A percentile compares a stretch with the other conserved stretches of the same genome.
Evolutionary conservation across 2,888 invertebrate genomes (phyloP).

Genomic region (Morpho achilles): DNA sequence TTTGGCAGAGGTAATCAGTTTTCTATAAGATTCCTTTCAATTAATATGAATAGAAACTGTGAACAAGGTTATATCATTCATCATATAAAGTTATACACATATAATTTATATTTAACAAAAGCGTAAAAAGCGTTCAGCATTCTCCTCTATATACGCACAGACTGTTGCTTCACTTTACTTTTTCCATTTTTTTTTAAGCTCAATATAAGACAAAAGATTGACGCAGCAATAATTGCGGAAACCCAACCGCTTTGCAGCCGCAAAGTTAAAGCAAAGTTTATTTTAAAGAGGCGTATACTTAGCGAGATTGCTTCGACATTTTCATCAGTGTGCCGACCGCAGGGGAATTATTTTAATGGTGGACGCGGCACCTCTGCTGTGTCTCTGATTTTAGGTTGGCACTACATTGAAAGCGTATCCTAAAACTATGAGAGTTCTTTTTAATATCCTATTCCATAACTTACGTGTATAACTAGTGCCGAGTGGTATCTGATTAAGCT

Average conservation of each 20-base stretch:
- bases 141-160: too few species aligned
- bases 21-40: too few species aligned
- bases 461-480: too few species aligned
- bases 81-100: too few species aligned
- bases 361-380: constrained; percentile 48
- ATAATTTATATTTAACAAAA: too few species aligned
- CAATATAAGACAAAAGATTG: constrained; percentile 44
- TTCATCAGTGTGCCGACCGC: constrained; percentile 67
- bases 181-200: background rate
- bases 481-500: too few species aligned
- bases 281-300: constrained; percentile 72
- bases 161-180: too few species aligned
- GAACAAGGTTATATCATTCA: too few species aligned
- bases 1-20: too few species aligned
- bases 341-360: constrained; percentile 70
- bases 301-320: constrained; percentile 65
- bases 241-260: constrained; percentile 50
- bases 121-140: too few species aligned
- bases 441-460: background rate
- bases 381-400: constrained; percentile 35
- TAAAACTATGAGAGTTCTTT: background rate
- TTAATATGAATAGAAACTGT: too few species aligned
- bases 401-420: constrained; percentile 2
- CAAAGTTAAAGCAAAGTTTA: constrained; percentile 57
- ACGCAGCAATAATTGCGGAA: constrained; percentile 57